Evolutionary conservation across 2,888 invertebrate genomes (phyloP), one percentile per base, ranked within the genome.

Genomic region (Argyra leucocephala): DNA sequence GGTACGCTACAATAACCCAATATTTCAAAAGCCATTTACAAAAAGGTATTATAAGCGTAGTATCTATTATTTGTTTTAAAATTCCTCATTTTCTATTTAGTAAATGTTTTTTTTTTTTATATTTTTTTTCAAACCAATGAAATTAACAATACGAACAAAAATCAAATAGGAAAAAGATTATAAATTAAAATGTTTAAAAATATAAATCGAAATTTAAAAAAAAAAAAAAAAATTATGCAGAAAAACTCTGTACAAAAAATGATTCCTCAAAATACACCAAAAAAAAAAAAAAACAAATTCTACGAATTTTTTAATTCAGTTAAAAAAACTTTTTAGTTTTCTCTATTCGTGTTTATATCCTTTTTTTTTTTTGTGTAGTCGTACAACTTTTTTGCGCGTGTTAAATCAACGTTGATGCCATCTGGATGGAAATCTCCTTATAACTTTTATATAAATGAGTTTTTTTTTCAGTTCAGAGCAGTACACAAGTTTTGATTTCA

Each of bases 361-460:
- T 9, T 12, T 12, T 31, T 31, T 10, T 12, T 31, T 31, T 37
- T 48, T 48, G 5, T 48, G 18, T 48, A 18, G 12, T 48, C 2
- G 18, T n/a, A 48, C 48, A 48, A 48, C 5, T 48, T 48, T 48
- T 48, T 1, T 48, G 48, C 48, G 48, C 48, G 48, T 48, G 18
- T 48, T 48, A 48, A 48, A 48, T 48, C 48, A 48, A 48, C 48
- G 48, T 48, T 48, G 48, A 48, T 48, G 48, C 48, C 48, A 48
- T 48, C 48, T 48, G 48, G 48, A 18, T 48, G 12, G 1, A 48
- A 48, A 18, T n/a, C 6, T n/a, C n/a, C 15, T 18, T 15, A 18
- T 48, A 48, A 48, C 48, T 48, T 48, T 48, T 48, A 48, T 48
- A 48, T 48, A 48, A 48, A 48, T 48, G 48, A 18, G 18, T 48